phyloP scores from a whole-genome alignment of 92 coral and sea anemone species.

The Montipora capitata region DNA sequence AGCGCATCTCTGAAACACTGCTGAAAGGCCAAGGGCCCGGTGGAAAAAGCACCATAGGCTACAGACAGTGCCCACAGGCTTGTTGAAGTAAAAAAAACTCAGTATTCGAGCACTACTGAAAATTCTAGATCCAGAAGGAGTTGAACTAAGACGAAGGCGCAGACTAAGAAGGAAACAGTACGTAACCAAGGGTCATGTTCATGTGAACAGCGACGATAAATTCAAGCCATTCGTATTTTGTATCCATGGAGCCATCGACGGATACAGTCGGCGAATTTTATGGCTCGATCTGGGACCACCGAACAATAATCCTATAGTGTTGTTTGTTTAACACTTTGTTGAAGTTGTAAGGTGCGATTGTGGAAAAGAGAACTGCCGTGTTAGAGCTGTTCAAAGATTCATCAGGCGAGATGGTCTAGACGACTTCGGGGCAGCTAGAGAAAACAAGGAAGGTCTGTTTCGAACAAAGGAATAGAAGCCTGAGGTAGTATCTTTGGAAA shows the following conservation, averaged over 20 bases:
- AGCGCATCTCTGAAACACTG: no score
- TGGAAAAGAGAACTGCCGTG: slow-evolving; percentile 55
- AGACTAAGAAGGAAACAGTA: slow-evolving; percentile 1
- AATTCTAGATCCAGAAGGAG: neutral
- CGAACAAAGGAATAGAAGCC: slow-evolving; percentile 63
- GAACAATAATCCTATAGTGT: no score
- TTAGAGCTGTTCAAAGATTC: slow-evolving; percentile 57
- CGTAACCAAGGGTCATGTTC: neutral
- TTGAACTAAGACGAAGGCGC: neutral
- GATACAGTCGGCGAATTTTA: slow-evolving; percentile 24
- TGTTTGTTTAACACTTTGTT: slow-evolving; percentile 24
- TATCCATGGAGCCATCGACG: slow-evolving; percentile 9
- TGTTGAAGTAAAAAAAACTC: no score
- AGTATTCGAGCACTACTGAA: no score
- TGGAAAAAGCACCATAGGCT: no score
- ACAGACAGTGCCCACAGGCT: no score
- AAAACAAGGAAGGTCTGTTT: slow-evolving; percentile 39
- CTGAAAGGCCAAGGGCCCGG: no score
- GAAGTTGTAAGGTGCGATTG: slow-evolving; percentile 57
- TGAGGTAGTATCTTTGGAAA: slow-evolving; percentile 53
- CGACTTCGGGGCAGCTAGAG: neutral
- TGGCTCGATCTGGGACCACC: slow-evolving; percentile 72
- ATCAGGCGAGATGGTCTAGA: slow-evolving; percentile 14
- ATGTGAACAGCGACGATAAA: slow-evolving; percentile 1
- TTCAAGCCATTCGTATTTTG: neutral